These are phyloP conservation scores for Lasioglossum lativentre DNA, from an alignment of 2,888 invertebrate genomes.

Conservation along the genomic window DNA sequence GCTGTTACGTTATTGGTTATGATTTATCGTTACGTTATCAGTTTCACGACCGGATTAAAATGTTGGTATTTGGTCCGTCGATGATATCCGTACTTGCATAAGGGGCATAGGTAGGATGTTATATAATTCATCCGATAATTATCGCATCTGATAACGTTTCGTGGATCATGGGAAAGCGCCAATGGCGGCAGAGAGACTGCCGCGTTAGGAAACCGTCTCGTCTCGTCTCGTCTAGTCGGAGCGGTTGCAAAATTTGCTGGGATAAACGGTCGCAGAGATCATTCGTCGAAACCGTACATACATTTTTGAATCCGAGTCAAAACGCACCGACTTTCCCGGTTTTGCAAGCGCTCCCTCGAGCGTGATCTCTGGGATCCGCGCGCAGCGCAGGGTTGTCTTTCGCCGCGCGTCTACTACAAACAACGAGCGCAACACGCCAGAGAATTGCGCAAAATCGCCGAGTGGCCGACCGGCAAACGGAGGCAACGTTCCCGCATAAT, in stretches of 20 bases:
- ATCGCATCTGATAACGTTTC: background rate
- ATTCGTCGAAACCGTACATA: conserved; percentile 44
- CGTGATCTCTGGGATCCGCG: conserved; percentile 69
- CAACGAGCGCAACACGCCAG: conserved; percentile 44
- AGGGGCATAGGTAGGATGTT: background rate
- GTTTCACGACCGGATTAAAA: background rate
- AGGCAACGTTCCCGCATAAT: conserved; percentile 68
- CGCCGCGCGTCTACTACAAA: conserved; percentile 34
- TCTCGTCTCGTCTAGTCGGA: background rate
- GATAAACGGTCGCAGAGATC: conserved; percentile 26
- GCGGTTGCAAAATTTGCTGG: background rate
- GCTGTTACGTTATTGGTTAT: background rate
- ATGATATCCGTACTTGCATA: background rate
- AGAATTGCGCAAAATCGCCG: conserved; percentile 66
- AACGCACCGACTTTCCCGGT: conserved; percentile 76
- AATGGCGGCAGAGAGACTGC: background rate
- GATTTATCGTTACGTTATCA: background rate
- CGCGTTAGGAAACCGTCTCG: background rate
- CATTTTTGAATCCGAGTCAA: conserved; percentile 46
- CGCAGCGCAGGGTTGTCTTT: conserved; percentile 61
- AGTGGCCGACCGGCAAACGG: conserved; percentile 60
- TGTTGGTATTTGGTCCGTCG: background rate
- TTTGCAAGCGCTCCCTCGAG: conserved; percentile 73
- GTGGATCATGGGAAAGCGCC: background rate
- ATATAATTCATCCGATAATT: conserved; percentile 1